Evolutionary conservation across 2,888 invertebrate species (phyloP).

Genomic region (Clitarchus hookeri): DNA sequence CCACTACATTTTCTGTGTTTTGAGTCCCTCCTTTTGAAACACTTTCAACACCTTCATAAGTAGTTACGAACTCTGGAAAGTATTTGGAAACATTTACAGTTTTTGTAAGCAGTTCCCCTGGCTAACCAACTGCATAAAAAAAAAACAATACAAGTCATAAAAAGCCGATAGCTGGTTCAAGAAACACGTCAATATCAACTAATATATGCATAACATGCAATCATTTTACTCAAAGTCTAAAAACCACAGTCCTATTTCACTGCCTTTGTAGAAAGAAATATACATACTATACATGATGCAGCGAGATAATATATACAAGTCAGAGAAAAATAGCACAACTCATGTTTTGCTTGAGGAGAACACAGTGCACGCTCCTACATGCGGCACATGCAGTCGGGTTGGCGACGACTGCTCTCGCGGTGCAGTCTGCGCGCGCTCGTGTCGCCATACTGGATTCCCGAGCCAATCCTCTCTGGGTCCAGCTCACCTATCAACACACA

Average conservation of each 20-base stretch:
- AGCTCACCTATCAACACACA: slow-evolving; percentile 64
- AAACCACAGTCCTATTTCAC: not conserved
- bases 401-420: slow-evolving; percentile 55
- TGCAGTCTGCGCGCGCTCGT: slow-evolving; percentile 61
- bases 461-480: slow-evolving; percentile 80
- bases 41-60: too few relatives aligned
- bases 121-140: too few relatives aligned
- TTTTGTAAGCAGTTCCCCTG: too few relatives aligned
- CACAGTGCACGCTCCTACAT: slow-evolving; percentile 51
- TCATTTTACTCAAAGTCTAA: not conserved
- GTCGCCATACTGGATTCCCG: slow-evolving; percentile 71
- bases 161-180: too few relatives aligned
- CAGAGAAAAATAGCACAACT: not conserved
- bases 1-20: too few relatives aligned
- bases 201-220: not conserved
- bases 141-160: too few relatives aligned
- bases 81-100: too few relatives aligned
- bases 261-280: not conserved
- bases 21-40: too few relatives aligned
- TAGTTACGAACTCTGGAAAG: too few relatives aligned
- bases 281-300: not conserved
- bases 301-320: not conserved
- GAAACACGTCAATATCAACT: too few relatives aligned
- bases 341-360: not conserved
- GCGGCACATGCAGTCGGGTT: slow-evolving; percentile 61